These are phyloP conservation scores for Sebastes reedi DNA, from an alignment of 2,797 vertebrate species.

Conservation along the genomic window DNA sequence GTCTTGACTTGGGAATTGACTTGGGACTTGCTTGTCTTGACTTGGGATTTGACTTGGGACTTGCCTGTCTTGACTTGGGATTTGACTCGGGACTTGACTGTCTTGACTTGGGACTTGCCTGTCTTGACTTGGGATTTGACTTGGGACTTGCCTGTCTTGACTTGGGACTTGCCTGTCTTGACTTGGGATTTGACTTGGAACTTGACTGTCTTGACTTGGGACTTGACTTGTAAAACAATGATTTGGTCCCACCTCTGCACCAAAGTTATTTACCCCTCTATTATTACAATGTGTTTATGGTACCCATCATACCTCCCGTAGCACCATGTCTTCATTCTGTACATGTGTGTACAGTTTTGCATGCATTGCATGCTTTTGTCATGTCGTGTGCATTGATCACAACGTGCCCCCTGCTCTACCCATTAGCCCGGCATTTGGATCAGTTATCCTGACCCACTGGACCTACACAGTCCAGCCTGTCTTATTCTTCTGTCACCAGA, in stretches of 20 bases:
- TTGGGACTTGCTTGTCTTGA: too few relatives aligned
- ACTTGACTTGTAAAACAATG: too few relatives aligned
- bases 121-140: too few relatives aligned
- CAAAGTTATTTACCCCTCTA: not conserved
- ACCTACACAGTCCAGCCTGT: conserved; percentile 24
- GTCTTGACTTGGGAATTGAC: too few relatives aligned
- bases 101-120: too few relatives aligned
- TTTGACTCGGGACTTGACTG: too few relatives aligned
- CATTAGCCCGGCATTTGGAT: conserved; percentile 21
- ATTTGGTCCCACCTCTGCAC: not conserved
- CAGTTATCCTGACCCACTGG: conserved; percentile 27
- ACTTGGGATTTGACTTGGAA: too few relatives aligned
- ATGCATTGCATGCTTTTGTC: not conserved
- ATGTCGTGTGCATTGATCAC: not conserved
- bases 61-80: too few relatives aligned
- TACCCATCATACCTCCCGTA: not conserved
- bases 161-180: too few relatives aligned
- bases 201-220: too few relatives aligned
- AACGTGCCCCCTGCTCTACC: not conserved
- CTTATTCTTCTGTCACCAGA: conserved; percentile 42
- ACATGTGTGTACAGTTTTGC: not conserved
- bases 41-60: too few relatives aligned
- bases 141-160: too few relatives aligned
- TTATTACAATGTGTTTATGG: not conserved
- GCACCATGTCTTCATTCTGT: not conserved